Evolutionary conservation across 2,113 vertebrate genomes (phyloP).

Genomic region (Saguinus imperator): DNA sequence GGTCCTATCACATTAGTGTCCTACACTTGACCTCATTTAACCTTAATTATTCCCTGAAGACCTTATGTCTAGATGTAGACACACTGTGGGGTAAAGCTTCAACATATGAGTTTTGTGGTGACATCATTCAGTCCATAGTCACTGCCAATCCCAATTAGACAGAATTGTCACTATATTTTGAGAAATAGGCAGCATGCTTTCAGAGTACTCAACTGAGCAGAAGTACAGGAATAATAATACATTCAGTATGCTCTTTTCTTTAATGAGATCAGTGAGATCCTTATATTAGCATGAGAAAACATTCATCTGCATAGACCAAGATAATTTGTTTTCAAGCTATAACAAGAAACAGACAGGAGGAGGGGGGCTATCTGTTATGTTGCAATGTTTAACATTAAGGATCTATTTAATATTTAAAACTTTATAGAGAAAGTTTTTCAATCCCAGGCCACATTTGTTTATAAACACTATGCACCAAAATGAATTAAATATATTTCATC

Average conservation of each 20-base stretch:
- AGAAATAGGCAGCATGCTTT: conserved; percentile 42
- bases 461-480: neutral
- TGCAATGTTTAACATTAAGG: neutral
- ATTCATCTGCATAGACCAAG: neutral
- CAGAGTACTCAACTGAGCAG: conserved; percentile 32
- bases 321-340: conserved; percentile 26
- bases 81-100: neutral
- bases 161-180: conserved; percentile 50
- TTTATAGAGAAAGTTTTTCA: too few species aligned
- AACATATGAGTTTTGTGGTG: neutral
- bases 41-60: neutral
- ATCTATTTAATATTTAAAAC: neutral
- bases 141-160: conserved; percentile 57
- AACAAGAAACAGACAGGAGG: neutral
- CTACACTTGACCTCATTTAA: neutral
- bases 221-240: conserved; percentile 16
- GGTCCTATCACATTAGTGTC: neutral
- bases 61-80: neutral
- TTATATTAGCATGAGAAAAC: conserved; percentile 9
- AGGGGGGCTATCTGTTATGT: neutral
- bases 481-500: neutral
- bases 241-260: neutral
- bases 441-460: neutral
- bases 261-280: conserved; percentile 43
- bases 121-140: neutral